Evolutionary conservation across 92 coral and sea anemone species (phyloP).

Genomic region (Epizoanthus illoricatus): DNA sequence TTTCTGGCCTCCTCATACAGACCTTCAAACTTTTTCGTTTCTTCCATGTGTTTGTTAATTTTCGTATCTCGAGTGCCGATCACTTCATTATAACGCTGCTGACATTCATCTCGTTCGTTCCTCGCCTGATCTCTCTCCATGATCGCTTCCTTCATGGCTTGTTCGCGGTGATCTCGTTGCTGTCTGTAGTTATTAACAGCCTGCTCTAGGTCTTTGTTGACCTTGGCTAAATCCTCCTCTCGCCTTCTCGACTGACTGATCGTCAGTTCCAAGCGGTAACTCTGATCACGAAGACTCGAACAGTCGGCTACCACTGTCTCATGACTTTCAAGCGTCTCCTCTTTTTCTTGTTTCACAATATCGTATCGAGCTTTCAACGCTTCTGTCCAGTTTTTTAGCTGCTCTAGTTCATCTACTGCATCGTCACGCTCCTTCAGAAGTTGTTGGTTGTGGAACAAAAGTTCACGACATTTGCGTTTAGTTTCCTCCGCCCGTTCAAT

Average conservation of each 20-base stretch:
- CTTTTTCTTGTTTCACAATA: slow-evolving; percentile 85
- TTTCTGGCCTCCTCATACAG: slow-evolving; percentile 67
- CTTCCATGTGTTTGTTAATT: slow-evolving; percentile 74
- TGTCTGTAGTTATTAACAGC: slow-evolving; percentile 72
- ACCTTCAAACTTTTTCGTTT: slow-evolving; percentile 73
- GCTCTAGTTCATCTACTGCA: slow-evolving; percentile 64
- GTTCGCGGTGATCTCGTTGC: slow-evolving; percentile 77
- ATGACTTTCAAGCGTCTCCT: slow-evolving; percentile 81
- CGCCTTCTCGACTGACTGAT: slow-evolving; percentile 61
- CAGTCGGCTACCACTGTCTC: slow-evolving; percentile 79
- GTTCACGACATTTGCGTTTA: slow-evolving; percentile 79
- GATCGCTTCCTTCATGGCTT: slow-evolving; percentile 78
- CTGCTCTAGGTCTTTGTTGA: slow-evolving; percentile 69
- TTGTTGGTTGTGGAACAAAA: slow-evolving; percentile 72
- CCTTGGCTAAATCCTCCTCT: slow-evolving; percentile 70
- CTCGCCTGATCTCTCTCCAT: slow-evolving; percentile 78
- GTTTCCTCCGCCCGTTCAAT: slow-evolving; percentile 76
- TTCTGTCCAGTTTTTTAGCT: slow-evolving; percentile 83
- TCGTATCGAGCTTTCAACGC: slow-evolving; percentile 91
- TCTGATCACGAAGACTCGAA: slow-evolving; percentile 71
- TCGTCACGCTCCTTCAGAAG: slow-evolving; percentile 76
- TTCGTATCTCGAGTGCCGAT: slow-evolving; percentile 68
- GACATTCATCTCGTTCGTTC: slow-evolving; percentile 72
- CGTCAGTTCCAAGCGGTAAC: slow-evolving; percentile 76
- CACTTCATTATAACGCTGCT: slow-evolving; percentile 69